phyloP scores from a whole-genome alignment of 2,797 vertebrate genomes.

The Tamandua tetradactyla region DNA sequence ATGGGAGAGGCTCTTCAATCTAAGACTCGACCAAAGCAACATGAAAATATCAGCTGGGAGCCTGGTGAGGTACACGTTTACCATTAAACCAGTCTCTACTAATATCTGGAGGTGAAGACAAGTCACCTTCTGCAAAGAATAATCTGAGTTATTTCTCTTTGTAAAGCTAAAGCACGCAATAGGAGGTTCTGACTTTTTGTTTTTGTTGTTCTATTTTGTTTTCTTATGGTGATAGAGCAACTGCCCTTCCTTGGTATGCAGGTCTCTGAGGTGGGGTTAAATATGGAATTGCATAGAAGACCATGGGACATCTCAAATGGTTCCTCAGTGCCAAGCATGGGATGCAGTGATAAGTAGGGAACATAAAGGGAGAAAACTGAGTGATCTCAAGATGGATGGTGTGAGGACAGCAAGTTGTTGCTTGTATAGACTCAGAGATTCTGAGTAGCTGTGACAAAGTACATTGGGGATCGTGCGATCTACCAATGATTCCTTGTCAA shows the following conservation, averaged over 20 bases:
- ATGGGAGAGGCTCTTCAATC: not conserved
- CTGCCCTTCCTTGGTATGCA: not conserved
- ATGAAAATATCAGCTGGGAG: not conserved
- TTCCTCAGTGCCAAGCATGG: not conserved
- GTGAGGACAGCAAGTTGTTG: accelerated
- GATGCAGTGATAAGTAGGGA: not conserved
- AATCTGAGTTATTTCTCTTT: not conserved
- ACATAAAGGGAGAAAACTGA: not conserved
- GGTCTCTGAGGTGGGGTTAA: not conserved
- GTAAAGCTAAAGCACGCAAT: not conserved
- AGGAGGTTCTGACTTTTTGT: not conserved
- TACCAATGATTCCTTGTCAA: not conserved
- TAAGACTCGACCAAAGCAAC: not conserved
- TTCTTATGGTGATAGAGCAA: not conserved
- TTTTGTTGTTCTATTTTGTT: not conserved
- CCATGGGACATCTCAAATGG: not conserved
- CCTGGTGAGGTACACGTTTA: not conserved
- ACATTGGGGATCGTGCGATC: no score
- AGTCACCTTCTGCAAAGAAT: not conserved
- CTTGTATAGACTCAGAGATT: not conserved
- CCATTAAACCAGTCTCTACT: not conserved
- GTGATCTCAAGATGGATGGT: not conserved
- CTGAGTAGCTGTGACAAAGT: not conserved
- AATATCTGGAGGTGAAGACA: not conserved
- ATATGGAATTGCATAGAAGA: not conserved